Evolutionary conservation across 2,797 vertebrate species (phyloP), one percentile per base, ranked within the genome.

Genomic region (Orientallactaga sibirica): DNA sequence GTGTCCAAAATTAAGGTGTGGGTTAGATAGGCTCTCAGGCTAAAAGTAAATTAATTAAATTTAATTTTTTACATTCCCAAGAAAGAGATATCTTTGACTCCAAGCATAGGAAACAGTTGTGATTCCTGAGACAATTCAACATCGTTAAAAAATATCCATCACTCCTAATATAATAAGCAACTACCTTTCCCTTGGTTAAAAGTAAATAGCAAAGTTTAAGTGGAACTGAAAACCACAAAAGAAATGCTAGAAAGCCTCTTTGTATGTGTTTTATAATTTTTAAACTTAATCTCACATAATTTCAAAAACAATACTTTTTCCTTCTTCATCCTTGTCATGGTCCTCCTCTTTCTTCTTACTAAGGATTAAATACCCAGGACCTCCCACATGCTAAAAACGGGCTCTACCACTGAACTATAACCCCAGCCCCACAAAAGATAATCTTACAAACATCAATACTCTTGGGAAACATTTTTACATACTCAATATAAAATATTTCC

Each of bases 31-130:
- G 3, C 8, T 79, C 14, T 76, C 20, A 24, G 25, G 10, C 93
- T 86, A 73, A 82, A 91, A 79, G 12, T 25, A 86, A 94, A 95
- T 87, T 86, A 90, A 73, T 89, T 64, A 37, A 7, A 15, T 89
- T 77, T 66, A 11, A 86, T 29, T 58, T 71, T 82, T 90, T 55
- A 27, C 24, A 74, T 92, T 74, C 29, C 41, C 12, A 55, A 25
- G 41, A 1, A 52, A 25, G 66, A 8, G 12, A 43, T 62, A 12
- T 37, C 29, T 91, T 58, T 37, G 41, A 4, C 52, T 68, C 67
- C 24, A 74, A 20, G 33, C 55, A 24, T 15, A 41, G 37, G 16
- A 61, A 61, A 15, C 8, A 4, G 4, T 70, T n/a, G 7, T 55
- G 3, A 2, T 9, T 83, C 62, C 25, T 43, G 48, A 25, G 7